These are phyloP conservation scores for Apaloderma vittatum DNA, from an alignment of 2,113 vertebrate genomes.

Conservation along the genomic window DNA sequence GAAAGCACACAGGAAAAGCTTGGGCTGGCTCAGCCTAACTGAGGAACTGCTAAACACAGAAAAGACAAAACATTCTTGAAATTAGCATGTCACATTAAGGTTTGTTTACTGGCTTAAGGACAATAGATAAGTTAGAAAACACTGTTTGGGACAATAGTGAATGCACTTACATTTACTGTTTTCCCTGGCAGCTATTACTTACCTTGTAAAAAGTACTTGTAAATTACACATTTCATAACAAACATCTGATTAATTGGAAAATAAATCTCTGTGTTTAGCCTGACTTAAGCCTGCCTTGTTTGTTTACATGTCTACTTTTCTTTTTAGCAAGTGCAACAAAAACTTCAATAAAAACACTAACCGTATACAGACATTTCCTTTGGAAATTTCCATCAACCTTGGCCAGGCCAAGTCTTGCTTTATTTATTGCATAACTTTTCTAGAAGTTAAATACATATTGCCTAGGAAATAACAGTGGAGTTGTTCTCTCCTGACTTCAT, in stretches of 20 bases:
- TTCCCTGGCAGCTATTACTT: neutral
- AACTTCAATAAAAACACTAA: conserved; percentile 43
- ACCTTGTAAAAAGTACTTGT: neutral
- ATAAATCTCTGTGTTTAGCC: conserved; percentile 57
- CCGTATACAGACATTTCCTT: neutral
- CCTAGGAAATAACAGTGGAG: conserved; percentile 35
- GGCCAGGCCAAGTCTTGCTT: conserved; percentile 6
- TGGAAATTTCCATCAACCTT: conserved; percentile 31
- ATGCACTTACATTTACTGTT: neutral
- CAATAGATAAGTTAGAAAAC: neutral
- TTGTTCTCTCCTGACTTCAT: neutral
- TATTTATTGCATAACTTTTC: conserved; percentile 36
- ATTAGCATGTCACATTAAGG: neutral
- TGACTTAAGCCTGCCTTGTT: conserved; percentile 7
- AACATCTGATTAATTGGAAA: conserved; percentile 42
- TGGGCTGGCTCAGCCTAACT: neutral
- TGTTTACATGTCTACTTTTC: conserved; percentile 48
- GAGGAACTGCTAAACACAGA: neutral
- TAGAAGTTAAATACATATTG: neutral
- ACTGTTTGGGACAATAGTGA: neutral
- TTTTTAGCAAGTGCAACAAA: conserved; percentile 61
- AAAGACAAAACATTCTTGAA: neutral
- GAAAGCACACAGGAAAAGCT: neutral
- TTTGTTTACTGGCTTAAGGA: neutral
- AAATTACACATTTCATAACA: conserved; percentile 5